phyloP scores from a whole-genome alignment of 2,888 invertebrate genomes.

The Macrostomum cliftonense region DNA sequence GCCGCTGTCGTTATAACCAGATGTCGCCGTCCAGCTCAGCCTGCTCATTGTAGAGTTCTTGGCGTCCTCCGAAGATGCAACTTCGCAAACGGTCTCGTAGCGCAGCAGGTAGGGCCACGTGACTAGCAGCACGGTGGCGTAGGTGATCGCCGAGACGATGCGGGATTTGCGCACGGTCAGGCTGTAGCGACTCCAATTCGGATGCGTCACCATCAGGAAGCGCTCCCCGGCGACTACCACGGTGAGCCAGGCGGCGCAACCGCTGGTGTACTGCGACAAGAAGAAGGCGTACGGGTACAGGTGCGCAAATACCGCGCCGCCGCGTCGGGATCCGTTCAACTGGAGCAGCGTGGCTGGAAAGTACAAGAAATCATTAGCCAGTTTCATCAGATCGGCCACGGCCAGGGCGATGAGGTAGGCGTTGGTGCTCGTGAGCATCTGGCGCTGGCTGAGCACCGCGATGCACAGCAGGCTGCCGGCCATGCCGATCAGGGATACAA shows the following conservation, averaged over 20 bases:
- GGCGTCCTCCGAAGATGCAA: background rate
- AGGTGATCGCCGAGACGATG: slow-evolving; percentile 22
- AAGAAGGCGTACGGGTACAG: slow-evolving; percentile 28
- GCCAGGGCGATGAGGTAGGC: slow-evolving; percentile 7
- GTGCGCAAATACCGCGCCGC: no score
- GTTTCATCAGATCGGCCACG: slow-evolving; percentile 5
- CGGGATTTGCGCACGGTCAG: slow-evolving; percentile 22
- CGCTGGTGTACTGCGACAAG: slow-evolving; percentile 25
- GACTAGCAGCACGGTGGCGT: slow-evolving; percentile 22
- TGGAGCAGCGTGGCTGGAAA: slow-evolving; percentile 6
- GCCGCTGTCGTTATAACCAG: no score
- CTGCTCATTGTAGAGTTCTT: background rate
- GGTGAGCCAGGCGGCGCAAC: slow-evolving; percentile 27
- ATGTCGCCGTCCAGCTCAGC: no score
- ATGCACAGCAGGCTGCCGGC: slow-evolving; percentile 8
- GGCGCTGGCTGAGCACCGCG: slow-evolving; percentile 3
- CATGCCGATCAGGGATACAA: slow-evolving; percentile 6
- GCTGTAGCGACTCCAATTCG: slow-evolving; percentile 19
- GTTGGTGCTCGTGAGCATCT: slow-evolving; percentile 8
- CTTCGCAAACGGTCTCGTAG: slow-evolving; percentile 6
- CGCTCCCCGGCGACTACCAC: slow-evolving; percentile 29
- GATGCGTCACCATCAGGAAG: slow-evolving; percentile 26
- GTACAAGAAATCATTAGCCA: slow-evolving; percentile 9
- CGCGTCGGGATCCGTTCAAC: no score
- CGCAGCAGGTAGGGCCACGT: slow-evolving; percentile 25